A percentile compares a stretch with the other conserved stretches of the same genome.
phyloP scores from a whole-genome alignment of 2,113 vertebrate species.

The Vireo altiloquus region DNA sequence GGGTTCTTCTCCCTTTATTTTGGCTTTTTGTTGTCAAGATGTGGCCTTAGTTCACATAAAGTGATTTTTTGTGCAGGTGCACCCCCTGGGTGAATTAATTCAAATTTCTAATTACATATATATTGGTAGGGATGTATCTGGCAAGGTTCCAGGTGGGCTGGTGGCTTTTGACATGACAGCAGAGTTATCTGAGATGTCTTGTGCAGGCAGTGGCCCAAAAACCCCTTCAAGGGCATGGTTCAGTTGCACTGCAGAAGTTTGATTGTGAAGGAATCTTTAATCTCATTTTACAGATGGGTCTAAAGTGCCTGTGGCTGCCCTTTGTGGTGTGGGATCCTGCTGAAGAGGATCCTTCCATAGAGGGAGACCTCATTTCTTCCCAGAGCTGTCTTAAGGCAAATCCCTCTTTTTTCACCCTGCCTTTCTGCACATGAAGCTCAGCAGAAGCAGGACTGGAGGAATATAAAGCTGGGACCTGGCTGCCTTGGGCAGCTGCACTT shows the following conservation, averaged over 20 bases:
- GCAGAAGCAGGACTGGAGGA: background rate
- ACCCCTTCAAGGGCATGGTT: rapidly evolving
- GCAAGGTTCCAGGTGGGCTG: background rate
- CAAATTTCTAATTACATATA: background rate
- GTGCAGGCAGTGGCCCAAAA: background rate
- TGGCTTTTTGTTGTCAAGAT: background rate
- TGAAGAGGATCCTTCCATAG: background rate
- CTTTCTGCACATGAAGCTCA: background rate
- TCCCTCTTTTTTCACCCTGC: background rate
- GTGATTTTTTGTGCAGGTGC: background rate
- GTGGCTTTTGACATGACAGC: background rate
- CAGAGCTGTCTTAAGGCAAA: background rate
- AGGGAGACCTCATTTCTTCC: background rate
- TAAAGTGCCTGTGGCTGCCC: background rate
- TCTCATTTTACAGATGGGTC: background rate
- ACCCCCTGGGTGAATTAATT: background rate
- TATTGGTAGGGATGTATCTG: background rate
- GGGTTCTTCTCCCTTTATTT: background rate
- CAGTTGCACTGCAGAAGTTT: background rate
- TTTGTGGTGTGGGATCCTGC: background rate
- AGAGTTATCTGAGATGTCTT: background rate
- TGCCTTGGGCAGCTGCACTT: background rate
- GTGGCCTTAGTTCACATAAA: background rate
- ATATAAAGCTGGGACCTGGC: background rate
- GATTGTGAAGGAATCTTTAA: background rate